Percentiles rank a stretch among this genome's conserved stretches.
Evolutionary conservation across 2,888 invertebrate genomes (phyloP).

Genomic region (Eudemis profundana): DNA sequence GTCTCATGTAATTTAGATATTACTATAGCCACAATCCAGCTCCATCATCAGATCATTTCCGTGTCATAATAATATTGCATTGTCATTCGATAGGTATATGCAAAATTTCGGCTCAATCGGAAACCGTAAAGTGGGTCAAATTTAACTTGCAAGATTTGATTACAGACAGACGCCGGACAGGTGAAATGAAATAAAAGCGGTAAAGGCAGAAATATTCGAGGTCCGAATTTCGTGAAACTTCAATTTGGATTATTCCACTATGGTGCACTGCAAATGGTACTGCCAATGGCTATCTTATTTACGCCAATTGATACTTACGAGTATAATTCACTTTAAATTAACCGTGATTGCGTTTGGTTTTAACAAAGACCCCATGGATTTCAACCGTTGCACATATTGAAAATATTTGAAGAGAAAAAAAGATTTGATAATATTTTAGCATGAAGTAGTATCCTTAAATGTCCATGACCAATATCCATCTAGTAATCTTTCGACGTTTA

Average conservation of each 20-base stretch:
- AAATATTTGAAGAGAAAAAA: neutral
- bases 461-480: no score
- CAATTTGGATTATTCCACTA: neutral
- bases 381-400: slow-evolving; percentile 3
- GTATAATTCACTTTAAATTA: slow-evolving; percentile 14
- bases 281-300: slow-evolving; percentile 22
- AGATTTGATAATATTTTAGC: neutral
- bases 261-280: neutral
- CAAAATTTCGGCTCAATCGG: no score
- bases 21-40: no score
- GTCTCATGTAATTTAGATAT: no score
- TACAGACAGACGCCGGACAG: no score
- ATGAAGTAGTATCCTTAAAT: neutral
- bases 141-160: no score
- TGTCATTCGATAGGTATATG: no score
- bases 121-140: no score
- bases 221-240: neutral
- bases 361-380: slow-evolving; percentile 2
- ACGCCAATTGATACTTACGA: neutral
- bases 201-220: no score
- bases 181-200: neutral
- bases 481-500: no score
- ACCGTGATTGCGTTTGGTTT: slow-evolving; percentile 15
- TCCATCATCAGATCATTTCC: no score
- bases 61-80: no score